Evolutionary conservation across 2,888 invertebrate genomes (phyloP).

Genomic region (Colostygia pectinataria): DNA sequence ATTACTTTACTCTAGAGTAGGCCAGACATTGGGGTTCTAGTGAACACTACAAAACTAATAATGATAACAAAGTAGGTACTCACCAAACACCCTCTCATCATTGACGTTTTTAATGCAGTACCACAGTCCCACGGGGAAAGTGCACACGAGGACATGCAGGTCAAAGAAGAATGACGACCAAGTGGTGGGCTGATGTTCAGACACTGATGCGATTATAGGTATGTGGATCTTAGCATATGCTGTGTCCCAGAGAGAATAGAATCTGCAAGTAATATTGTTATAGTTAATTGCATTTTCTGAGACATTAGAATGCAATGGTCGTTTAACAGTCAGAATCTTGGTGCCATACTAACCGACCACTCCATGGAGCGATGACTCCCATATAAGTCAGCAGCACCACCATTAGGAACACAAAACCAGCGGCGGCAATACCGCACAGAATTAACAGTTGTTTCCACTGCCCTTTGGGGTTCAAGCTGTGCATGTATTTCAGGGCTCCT

Average conservation of each 20-base stretch:
- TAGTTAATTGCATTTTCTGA: background rate
- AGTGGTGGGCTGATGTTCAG: constrained; percentile 99
- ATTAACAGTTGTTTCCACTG: constrained; percentile 95
- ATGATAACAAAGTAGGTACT: constrained; percentile 50
- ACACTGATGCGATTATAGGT: constrained; percentile 99
- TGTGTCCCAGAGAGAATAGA: constrained; percentile 99
- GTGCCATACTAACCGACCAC: constrained; percentile 85
- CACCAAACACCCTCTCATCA: constrained; percentile 98
- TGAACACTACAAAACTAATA: no score
- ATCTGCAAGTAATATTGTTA: constrained; percentile 81
- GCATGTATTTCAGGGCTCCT: constrained; percentile 92
- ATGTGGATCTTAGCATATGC: constrained; percentile 99
- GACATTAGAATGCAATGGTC: no score
- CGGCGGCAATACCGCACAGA: constrained; percentile 89
- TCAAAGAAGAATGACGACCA: constrained; percentile 99
- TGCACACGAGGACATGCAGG: constrained; percentile 96
- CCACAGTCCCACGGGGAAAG: constrained; percentile 99
- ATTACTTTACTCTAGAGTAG: no score
- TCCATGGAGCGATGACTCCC: constrained; percentile 98
- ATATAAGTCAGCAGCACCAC: constrained; percentile 96
- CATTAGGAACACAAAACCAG: constrained; percentile 90
- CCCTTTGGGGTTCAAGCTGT: constrained; percentile 92
- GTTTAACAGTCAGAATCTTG: background rate
- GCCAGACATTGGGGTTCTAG: no score
- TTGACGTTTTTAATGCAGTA: constrained; percentile 98